Base-by-base conservation (phyloP, 2,888 invertebrate species). In the Drosophila kambysellisi region DNA sequence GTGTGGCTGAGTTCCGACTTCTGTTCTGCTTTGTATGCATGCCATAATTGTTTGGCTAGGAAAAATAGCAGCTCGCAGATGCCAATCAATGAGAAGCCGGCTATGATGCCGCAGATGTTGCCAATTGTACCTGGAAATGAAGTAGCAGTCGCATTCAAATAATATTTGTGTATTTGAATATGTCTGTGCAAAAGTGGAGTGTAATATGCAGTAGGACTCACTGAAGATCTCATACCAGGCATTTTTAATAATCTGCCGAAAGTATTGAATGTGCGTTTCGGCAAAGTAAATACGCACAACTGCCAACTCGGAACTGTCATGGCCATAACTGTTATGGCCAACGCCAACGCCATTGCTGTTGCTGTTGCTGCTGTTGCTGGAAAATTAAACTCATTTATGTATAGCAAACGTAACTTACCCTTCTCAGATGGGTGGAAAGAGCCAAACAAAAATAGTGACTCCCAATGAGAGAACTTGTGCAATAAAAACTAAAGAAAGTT, bases 11-110 rank as follows among this genome's bases (percentile, higher is more conserved):
- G 70, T 37, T 83, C 87, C 48, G 78, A 81, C 59, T 61, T 70
- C 32, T 78, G 66, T 71, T 92, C 91, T 61, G 79, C 77, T 73
- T 79, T 79, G 67, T 79, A 88, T 65, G 81, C 82, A 64, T 64
- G 74, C 73, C 80, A 76, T 81, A 95, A 93, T 81, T 94, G 93
- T 76, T 95, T 88, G 20, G 94, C 87, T 67, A 94, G 88, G 90
- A 95, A 96, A 92, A 95, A 96, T 56, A 95, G 37, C 15, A 95
- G 85, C 93, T 96, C 96, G 29, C 94, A 92, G 46, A 94, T 86
- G 83, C 94, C 95, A 83, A 95, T 94, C 60, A 95, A 91, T 64
- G 95, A 96, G 85, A 96, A 94, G 68, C 96, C 96, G 68, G 95
- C 93, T 67, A 95, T 94, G 76, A 96, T 93, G 43, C 95, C 95